Percentiles rank a stretch among this genome's conserved stretches.
These are phyloP conservation scores for Zosterops pallidus DNA, from an alignment of 2,113 vertebrate genomes.

Conservation along the genomic window DNA sequence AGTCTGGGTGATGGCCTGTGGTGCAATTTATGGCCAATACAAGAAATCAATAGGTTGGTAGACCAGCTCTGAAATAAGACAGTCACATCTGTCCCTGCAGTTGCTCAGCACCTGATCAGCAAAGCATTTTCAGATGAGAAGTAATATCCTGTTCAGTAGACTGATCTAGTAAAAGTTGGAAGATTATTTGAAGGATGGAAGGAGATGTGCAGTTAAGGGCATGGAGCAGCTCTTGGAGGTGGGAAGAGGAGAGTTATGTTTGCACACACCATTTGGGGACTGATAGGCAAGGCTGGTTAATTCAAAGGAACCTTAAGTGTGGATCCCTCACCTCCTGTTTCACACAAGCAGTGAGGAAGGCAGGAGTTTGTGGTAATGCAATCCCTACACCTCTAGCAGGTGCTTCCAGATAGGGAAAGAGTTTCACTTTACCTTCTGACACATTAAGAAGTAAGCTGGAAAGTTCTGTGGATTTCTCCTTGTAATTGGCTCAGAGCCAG, in stretches of 20 bases:
- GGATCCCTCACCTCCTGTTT: neutral
- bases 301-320: neutral
- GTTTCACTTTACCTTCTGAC: too few species aligned
- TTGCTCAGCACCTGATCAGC: neutral
- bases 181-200: neutral
- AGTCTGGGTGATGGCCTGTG: neutral
- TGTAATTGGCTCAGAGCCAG: too few species aligned
- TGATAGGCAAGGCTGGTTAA: neutral
- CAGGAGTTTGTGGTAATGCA: neutral
- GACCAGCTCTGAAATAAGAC: neutral
- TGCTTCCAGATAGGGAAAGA: too few species aligned
- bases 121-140: neutral
- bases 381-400: too few species aligned
- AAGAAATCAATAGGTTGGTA: neutral
- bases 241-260: neutral
- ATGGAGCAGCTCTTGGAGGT: neutral
- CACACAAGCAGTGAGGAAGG: neutral
- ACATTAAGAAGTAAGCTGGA: too few species aligned
- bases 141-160: neutral
- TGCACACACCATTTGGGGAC: neutral
- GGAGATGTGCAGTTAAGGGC: neutral
- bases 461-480: too few species aligned
- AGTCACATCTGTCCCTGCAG: neutral
- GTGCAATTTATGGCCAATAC: neutral
- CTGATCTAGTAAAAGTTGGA: neutral